Conservation (phyloP, 2,113 vertebrate genomes). For the Mobula hypostoma region DNA sequence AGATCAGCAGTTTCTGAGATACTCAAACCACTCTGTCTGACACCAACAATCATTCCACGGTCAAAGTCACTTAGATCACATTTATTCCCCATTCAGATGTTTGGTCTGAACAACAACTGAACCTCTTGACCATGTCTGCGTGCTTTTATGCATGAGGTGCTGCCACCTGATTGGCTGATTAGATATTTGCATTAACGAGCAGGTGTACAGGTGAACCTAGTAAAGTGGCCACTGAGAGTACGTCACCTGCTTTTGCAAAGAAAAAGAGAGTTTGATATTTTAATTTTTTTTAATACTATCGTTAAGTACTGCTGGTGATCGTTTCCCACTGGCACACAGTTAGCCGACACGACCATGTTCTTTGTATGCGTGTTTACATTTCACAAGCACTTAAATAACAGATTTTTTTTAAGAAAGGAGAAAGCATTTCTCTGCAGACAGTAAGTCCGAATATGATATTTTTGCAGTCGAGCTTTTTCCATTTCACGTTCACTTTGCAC, state of each 20-base stretch:
- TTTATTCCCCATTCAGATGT: no score
- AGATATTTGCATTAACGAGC: no score
- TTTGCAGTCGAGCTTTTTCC: conserved; percentile 1
- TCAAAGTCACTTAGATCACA: no score
- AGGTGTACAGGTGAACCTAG: no score
- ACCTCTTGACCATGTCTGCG: no score
- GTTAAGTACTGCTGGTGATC: neutral
- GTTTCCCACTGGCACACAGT: conserved; percentile 8
- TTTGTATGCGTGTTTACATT: conserved; percentile 35
- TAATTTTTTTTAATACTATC: conserved; percentile 21
- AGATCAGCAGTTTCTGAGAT: no score
- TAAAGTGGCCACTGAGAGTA: no score
- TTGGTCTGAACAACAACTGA: no score
- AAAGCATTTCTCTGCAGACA: conserved; percentile 22
- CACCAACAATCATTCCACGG: no score
- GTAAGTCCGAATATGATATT: conserved; percentile 12
- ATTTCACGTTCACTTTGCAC: conserved; percentile 2
- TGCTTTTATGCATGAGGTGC: no score
- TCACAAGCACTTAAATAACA: conserved; percentile 36
- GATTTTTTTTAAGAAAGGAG: neutral
- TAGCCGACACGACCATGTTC: conserved; percentile 33
- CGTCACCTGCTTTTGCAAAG: conserved; percentile 22
- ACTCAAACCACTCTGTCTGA: no score
- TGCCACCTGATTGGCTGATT: no score
- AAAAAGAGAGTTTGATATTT: conserved; percentile 23